Base-by-base conservation (phyloP, 2,888 invertebrate species). In the Macroteleia sp. region DNA sequence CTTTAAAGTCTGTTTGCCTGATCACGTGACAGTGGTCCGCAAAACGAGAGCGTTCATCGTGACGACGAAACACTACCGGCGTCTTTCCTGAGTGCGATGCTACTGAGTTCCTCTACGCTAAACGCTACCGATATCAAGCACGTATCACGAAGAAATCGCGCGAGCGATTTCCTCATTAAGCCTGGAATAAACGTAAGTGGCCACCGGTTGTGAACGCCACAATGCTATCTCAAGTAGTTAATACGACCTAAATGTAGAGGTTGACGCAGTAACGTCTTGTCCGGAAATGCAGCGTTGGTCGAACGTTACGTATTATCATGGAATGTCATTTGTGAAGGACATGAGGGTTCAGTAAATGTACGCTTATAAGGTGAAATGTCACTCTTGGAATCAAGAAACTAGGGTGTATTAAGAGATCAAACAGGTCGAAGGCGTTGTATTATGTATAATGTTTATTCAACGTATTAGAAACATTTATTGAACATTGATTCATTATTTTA, bases 151-250 rank as follows among this genome's bases (percentile, higher is more conserved):
- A n/a, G 34, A 14, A 34, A 34, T 34, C 34, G 34, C 41, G 9
- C 30, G 32, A 10, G 32, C 88, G 86, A 89, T 89, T 89, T 89
- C 85, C 88, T 88, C 82, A 82, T 89, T 89, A 86, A 87, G 79
- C 77, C 79, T 79, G 86, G 87, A 88, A 89, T 86, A 77, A 78
- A 80, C 79, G 70, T 85, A 88, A 89, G 87, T 88, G 83, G 67
- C 17, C 79, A 52, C 69, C 62, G 85, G 80, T 79, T 78, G 81
- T 80, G 81, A 80, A 82, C 82, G 79, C 76, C 70, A 73, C 77
- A 70, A 74, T 84, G 83, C 77, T 81, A 82, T 81, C 84, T 71
- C 85, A 89, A 89, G 86, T 89, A 87, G 82, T 88, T 89, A 54
- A 54, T 54, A 22, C n/a, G 52, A 36, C 54, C 41, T 56, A 34